Evolutionary conservation across 2,888 invertebrate species (phyloP).

Genomic region (Platycheirus albimanus): DNA sequence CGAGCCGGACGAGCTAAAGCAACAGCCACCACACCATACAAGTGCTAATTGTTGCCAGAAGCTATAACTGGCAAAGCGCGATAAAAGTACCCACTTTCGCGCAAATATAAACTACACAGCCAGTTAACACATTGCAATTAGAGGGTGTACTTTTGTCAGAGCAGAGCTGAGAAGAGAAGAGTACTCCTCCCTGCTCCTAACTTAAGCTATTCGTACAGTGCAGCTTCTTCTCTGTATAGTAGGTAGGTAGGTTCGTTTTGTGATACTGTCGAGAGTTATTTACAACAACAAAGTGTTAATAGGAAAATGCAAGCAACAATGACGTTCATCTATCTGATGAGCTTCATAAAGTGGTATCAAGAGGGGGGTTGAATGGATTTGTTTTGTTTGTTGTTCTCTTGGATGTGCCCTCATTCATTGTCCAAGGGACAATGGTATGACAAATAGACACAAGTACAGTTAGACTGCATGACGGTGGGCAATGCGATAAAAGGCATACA

Average conservation of each 20-base stretch:
- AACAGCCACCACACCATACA: constrained; percentile 8
- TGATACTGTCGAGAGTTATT: constrained; percentile 17
- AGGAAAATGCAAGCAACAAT: constrained; percentile 52
- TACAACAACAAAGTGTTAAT: constrained; percentile 43
- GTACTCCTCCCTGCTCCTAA: not conserved
- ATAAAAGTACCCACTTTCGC: constrained; percentile 51
- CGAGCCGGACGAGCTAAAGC: not conserved
- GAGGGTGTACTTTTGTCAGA: constrained; percentile 55
- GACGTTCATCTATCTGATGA: constrained; percentile 40
- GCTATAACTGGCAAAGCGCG: constrained; percentile 39
- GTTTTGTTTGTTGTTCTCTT: constrained; percentile 27
- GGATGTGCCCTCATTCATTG: constrained; percentile 41
- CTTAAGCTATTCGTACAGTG: too few species aligned
- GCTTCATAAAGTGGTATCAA: not conserved
- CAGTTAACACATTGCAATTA: constrained; percentile 67
- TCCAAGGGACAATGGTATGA: constrained; percentile 37
- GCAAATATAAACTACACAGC: constrained; percentile 41
- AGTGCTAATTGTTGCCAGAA: constrained; percentile 57
- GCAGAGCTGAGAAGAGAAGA: constrained; percentile 2
- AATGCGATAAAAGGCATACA: constrained; percentile 24
- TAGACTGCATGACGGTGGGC: constrained; percentile 33
- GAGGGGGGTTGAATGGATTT: not conserved
- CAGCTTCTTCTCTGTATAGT: constrained; percentile 15
- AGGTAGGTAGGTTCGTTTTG: not conserved
- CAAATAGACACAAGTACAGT: constrained; percentile 21